A percentile compares a stretch with the other conserved stretches of the same genome.
phyloP scores from a whole-genome alignment of 30 jellyfish, hydroid and myxozoan species.

The Hydractinia symbiolongicarpus region DNA sequence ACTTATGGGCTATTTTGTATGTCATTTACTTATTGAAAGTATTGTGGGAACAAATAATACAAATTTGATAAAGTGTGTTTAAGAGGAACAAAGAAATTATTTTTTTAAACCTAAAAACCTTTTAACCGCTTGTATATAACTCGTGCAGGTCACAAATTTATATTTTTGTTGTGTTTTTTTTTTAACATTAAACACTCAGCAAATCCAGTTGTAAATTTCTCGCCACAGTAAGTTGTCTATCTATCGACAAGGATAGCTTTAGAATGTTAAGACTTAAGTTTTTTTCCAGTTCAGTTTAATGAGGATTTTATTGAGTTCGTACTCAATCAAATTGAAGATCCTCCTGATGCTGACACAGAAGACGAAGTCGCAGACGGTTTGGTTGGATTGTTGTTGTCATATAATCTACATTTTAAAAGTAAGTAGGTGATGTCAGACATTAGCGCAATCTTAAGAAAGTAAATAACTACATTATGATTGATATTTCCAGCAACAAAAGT shows the following conservation, averaged over 20 bases:
- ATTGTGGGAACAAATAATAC: too few relatives aligned
- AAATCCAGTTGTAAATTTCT: too few relatives aligned
- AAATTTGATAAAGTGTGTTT: too few relatives aligned
- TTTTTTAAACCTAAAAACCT: too few relatives aligned
- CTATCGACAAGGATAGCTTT: background rate
- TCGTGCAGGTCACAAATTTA: too few relatives aligned
- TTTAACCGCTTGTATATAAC: too few relatives aligned
- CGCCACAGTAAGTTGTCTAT: too few relatives aligned
- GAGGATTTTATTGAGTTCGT: conserved; percentile 58
- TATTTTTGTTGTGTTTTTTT: too few relatives aligned
- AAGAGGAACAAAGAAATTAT: too few relatives aligned
- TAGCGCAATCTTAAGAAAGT: background rate
- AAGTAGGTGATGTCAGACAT: background rate
- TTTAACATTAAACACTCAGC: too few relatives aligned
- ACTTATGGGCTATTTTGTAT: too few relatives aligned
- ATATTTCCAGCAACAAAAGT: background rate
- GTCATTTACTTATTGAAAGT: too few relatives aligned
- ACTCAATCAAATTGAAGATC: conserved; percentile 60
- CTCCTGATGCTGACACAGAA: conserved; percentile 58
- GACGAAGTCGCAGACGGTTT: conserved; percentile 68
- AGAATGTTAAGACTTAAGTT: background rate
- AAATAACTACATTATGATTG: background rate
- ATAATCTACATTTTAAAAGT: conserved; percentile 81
- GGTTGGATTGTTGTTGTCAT: conserved; percentile 59
- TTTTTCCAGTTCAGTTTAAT: conserved; percentile 43